These are phyloP conservation scores for Tragelaphus strepsiceros DNA, from an alignment of 2,113 vertebrate species.

Conservation along the genomic window DNA sequence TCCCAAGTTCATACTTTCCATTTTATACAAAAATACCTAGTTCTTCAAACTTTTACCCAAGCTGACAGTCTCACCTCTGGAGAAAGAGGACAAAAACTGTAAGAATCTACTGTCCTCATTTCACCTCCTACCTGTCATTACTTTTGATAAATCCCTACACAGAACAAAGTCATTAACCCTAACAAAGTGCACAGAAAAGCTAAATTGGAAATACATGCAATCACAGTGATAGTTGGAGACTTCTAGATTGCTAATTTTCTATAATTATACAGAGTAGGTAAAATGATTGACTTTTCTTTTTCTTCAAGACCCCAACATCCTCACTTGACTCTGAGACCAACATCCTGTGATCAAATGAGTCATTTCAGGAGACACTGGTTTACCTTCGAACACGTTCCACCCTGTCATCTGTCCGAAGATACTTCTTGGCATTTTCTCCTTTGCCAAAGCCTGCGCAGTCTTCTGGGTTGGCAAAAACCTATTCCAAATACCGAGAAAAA, in stretches of 20 bases:
- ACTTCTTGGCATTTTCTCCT: conserved; percentile 79
- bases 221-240: background rate
- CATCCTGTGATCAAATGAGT: background rate
- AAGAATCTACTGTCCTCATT: background rate
- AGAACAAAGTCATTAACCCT: background rate
- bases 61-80: background rate
- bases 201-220: background rate
- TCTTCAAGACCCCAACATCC: background rate
- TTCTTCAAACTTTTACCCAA: background rate
- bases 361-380: background rate
- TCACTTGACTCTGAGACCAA: background rate
- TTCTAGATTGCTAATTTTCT: background rate
- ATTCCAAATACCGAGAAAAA: background rate
- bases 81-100: background rate
- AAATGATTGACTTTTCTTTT: background rate
- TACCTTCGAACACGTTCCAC: conserved; percentile 89
- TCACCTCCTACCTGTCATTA: background rate
- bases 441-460: conserved; percentile 71
- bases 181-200: background rate
- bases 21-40: background rate
- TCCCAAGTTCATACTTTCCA: background rate
- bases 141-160: background rate
- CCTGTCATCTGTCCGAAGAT: conserved; percentile 79
- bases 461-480: conserved; percentile 88
- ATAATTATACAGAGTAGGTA: background rate